Percentiles rank a stretch among this genome's conserved stretches.
These are phyloP conservation scores for Anguilla marmorata DNA, from an alignment of 2,797 vertebrate genomes.

Conservation along the genomic window DNA sequence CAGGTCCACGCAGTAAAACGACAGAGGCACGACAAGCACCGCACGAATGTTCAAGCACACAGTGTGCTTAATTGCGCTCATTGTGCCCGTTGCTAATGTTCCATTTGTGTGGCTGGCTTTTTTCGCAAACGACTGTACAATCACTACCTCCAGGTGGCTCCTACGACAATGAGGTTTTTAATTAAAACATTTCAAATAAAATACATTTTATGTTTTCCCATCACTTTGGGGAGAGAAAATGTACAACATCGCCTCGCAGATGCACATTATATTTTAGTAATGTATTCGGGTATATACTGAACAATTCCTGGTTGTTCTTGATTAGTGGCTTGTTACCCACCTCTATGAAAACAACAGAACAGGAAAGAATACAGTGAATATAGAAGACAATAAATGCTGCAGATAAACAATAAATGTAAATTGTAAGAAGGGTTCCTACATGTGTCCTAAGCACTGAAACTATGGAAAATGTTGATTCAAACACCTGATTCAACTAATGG, in stretches of 20 bases:
- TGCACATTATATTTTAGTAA: background rate
- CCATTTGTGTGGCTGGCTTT: background rate
- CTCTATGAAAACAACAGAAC: background rate
- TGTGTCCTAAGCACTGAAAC: background rate
- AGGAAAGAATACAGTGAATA: background rate
- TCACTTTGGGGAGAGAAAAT: background rate
- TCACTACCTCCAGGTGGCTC: background rate
- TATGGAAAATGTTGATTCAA: background rate
- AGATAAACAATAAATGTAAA: background rate
- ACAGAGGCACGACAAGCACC: background rate
- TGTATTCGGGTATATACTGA: background rate
- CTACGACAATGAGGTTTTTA: background rate
- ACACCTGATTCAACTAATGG: background rate
- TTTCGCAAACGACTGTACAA: background rate
- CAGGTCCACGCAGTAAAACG: background rate
- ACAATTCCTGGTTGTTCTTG: background rate
- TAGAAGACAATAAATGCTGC: background rate
- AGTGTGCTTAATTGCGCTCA: background rate
- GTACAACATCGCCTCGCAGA: background rate
- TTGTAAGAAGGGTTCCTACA: background rate
- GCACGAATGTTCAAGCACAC: background rate
- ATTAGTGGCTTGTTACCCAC: background rate
- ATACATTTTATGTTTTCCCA: background rate
- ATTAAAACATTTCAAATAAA: background rate
- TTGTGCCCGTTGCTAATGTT: background rate